A percentile compares a stretch with the other conserved stretches of the same genome.
Evolutionary conservation across 2,797 vertebrate species (phyloP).

Genomic region (Rhyacichthys aspro): DNA sequence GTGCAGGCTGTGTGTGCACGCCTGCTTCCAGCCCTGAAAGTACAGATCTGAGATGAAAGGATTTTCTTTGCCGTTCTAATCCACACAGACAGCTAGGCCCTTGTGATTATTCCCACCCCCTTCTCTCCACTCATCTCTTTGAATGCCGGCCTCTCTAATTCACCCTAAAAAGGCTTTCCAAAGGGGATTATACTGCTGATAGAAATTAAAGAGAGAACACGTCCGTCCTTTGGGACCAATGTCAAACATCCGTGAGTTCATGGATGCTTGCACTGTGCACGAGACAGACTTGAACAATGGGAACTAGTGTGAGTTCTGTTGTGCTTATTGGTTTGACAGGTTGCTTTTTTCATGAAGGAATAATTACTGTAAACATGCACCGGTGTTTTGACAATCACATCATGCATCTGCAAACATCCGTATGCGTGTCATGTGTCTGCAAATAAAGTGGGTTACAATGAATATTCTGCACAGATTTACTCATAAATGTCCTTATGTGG

Average conservation of each 20-base stretch:
- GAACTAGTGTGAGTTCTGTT: slow-evolving; percentile 6
- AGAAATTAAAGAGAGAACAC: slow-evolving; percentile 78
- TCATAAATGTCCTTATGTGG: too few species aligned
- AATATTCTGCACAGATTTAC: too few species aligned
- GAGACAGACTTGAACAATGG: slow-evolving; percentile 31
- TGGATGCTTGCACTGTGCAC: slow-evolving; percentile 38
- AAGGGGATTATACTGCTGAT: slow-evolving; percentile 78
- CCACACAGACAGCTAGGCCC: slow-evolving; percentile 78
- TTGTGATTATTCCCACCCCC: slow-evolving; percentile 78
- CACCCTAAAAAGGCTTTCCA: slow-evolving; percentile 81
- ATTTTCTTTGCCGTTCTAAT: slow-evolving; percentile 80
- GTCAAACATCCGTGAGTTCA: slow-evolving; percentile 75
- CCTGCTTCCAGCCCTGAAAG: slow-evolving; percentile 62
- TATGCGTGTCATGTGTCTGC: not conserved
- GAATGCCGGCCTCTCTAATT: slow-evolving; percentile 81
- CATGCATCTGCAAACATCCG: not conserved
- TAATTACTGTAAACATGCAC: not conserved
- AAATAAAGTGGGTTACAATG: too few species aligned
- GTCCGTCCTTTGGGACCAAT: slow-evolving; percentile 71
- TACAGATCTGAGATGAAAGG: slow-evolving; percentile 82
- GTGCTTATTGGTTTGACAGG: not conserved
- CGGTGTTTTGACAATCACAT: not conserved
- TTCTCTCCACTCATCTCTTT: slow-evolving; percentile 74
- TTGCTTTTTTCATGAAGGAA: not conserved
- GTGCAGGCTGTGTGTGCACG: slow-evolving; percentile 27